Evolutionary conservation across 2,113 vertebrate genomes (phyloP).

Genomic region (Calypte anna): DNA sequence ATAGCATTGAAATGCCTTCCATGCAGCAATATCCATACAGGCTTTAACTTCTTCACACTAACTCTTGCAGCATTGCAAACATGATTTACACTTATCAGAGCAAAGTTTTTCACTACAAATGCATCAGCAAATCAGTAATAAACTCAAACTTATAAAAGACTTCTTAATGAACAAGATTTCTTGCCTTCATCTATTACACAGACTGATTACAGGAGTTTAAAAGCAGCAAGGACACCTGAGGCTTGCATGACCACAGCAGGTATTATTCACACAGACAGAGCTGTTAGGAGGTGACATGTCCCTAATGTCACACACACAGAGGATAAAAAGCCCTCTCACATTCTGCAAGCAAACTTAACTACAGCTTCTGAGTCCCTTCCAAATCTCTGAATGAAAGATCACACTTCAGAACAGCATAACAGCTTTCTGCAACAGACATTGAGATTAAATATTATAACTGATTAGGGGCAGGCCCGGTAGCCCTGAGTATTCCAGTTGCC

Average conservation of each 20-base stretch:
- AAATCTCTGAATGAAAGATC: background rate
- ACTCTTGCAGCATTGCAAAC: background rate
- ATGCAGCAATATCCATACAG: background rate
- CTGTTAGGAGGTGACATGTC: background rate
- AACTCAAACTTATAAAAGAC: background rate
- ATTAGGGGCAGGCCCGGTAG: background rate
- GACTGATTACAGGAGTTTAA: background rate
- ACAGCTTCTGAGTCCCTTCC: background rate
- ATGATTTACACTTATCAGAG: background rate
- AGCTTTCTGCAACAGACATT: background rate
- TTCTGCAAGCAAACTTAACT: background rate
- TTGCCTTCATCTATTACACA: background rate
- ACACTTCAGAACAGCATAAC: background rate
- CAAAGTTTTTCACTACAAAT: background rate
- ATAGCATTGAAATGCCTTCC: background rate
- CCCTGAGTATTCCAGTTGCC: background rate
- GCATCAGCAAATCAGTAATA: background rate
- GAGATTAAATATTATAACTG: background rate
- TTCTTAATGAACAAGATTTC: background rate
- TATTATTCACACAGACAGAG: background rate
- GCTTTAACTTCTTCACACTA: background rate
- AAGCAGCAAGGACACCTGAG: background rate
- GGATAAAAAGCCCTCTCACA: background rate
- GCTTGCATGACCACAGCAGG: background rate
- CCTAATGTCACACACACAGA: background rate